phyloP scores from a whole-genome alignment of 1,140 invertebrate genomes.

The Apocrypta bakeri region DNA sequence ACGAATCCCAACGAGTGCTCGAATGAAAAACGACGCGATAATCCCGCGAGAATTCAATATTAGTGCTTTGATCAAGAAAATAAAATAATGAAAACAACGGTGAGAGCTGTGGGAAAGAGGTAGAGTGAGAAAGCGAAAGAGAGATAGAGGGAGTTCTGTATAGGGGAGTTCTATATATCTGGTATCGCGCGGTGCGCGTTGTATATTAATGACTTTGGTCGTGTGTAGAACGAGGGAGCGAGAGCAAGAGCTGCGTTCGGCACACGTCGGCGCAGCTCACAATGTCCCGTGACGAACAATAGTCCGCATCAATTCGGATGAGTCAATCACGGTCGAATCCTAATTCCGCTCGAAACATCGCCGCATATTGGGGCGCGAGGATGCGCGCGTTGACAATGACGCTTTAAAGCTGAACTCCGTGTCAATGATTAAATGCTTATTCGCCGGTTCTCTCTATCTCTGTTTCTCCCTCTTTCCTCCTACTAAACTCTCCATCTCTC shows the following conservation, averaged over 20 bases:
- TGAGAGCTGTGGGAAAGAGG: neutral
- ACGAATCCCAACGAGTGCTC: neutral
- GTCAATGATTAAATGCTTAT: slow-evolving; percentile 52
- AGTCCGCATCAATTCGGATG: slow-evolving; percentile 62
- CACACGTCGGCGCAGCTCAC: slow-evolving; percentile 16
- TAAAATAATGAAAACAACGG: neutral
- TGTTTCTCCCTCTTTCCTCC: neutral
- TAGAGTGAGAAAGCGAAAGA: too few species aligned
- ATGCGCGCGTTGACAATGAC: slow-evolving; percentile 39
- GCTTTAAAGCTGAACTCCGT: slow-evolving; percentile 39
- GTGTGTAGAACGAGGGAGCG: slow-evolving; percentile 35
- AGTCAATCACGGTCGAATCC: slow-evolving; percentile 62
- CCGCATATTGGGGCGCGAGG: slow-evolving; percentile 34
- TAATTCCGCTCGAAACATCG: slow-evolving; percentile 58
- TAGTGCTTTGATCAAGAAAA: neutral
- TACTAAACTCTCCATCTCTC: neutral
- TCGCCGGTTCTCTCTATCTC: neutral
- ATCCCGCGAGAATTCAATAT: neutral
- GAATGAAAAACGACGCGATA: neutral
- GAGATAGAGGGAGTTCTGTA: neutral
- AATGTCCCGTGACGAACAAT: slow-evolving; percentile 59
- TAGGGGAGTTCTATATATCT: neutral
- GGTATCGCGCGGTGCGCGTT: slow-evolving; percentile 46
- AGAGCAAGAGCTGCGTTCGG: neutral
- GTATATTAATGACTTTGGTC: slow-evolving; percentile 63